phyloP scores from a whole-genome alignment of 2,797 vertebrate genomes.

The Pyrrhura leucotis region DNA sequence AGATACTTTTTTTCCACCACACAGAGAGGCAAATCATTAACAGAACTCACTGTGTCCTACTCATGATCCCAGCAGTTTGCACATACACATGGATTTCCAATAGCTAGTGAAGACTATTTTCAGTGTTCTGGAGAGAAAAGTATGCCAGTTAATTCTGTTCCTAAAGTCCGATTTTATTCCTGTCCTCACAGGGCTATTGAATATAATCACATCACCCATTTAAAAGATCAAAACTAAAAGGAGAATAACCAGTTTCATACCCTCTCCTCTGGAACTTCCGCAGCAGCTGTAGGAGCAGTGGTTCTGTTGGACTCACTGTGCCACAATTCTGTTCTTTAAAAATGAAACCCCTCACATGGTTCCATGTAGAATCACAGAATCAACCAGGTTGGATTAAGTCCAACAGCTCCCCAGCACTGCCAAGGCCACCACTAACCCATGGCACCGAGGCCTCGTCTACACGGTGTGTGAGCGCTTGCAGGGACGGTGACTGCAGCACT shows the following conservation, averaged over 20 bases:
- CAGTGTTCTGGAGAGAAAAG: background rate
- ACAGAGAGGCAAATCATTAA: background rate
- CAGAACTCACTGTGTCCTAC: background rate
- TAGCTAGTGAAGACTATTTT: background rate
- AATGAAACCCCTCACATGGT: background rate
- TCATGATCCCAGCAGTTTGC: background rate
- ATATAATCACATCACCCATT: too few species aligned
- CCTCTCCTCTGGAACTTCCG: background rate
- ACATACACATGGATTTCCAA: background rate
- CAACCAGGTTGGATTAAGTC: background rate
- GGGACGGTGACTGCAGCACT: too few species aligned
- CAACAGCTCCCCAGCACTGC: background rate
- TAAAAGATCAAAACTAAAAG: background rate
- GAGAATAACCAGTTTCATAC: background rate
- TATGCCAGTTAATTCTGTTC: background rate
- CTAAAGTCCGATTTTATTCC: background rate
- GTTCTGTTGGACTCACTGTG: background rate
- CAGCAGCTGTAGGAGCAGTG: fast-evolving
- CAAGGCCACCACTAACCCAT: background rate
- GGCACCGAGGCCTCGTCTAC: background rate
- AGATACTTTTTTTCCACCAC: background rate
- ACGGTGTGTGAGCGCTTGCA: too few species aligned
- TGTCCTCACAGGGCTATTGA: background rate
- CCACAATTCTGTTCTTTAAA: background rate
- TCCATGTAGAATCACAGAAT: background rate